phyloP scores from a whole-genome alignment of 2,113 vertebrate species.

The Thalassoma bifasciatum region DNA sequence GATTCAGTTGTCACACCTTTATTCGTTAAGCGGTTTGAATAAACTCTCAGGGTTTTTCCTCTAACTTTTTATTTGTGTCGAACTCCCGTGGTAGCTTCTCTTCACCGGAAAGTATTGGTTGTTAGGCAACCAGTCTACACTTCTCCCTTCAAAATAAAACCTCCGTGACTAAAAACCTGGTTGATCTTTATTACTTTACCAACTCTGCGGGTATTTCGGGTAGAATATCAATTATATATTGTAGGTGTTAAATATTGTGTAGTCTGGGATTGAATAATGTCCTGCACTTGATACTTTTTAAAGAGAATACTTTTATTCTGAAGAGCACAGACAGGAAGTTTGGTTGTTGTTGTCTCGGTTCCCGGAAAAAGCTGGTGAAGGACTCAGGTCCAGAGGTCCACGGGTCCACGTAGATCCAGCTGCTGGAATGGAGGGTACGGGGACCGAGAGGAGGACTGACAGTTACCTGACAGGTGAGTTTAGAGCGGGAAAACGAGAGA shows the following conservation, averaged over 20 bases:
- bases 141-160: not conserved
- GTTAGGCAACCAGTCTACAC: not conserved
- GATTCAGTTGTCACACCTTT: no score
- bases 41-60: no score
- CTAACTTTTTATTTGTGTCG: no score
- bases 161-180: not conserved
- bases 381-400: no score
- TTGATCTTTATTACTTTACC: not conserved
- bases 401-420: no score
- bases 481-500: no score
- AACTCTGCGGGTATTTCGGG: no score
- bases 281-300: not conserved
- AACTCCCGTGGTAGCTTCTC: no score
- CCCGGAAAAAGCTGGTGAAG: not conserved
- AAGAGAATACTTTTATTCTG: not conserved
- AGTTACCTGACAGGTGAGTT: not conserved
- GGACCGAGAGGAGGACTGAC: not conserved
- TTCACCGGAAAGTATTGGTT: not conserved
- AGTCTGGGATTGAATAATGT: not conserved
- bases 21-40: no score
- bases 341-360: no score
- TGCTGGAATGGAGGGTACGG: not conserved
- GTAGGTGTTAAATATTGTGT: not conserved
- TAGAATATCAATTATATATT: no score
- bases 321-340: not conserved